Percentiles rank a stretch among this genome's conserved stretches.
phyloP scores from a whole-genome alignment of 2,888 invertebrate genomes.

The Cerastis rubricosa region DNA sequence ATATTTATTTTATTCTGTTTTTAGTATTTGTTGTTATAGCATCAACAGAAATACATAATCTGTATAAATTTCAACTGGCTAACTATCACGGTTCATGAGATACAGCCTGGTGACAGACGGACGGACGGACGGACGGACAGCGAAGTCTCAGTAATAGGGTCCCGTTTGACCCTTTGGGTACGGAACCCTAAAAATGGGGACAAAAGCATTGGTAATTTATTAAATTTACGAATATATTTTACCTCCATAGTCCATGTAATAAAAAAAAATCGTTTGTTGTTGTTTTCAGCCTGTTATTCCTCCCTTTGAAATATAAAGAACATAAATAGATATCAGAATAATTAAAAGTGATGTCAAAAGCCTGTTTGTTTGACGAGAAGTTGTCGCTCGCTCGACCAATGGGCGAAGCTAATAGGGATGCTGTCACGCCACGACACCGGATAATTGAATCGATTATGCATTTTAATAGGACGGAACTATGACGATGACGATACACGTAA shows the following conservation, averaged over 20 bases:
- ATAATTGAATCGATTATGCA: conserved; percentile 72
- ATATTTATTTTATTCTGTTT: too few relatives aligned
- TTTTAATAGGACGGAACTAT: conserved; percentile 70
- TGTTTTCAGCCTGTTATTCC: background rate
- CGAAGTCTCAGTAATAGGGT: too few relatives aligned
- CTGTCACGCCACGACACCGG: conserved; percentile 65
- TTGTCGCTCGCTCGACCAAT: conserved; percentile 17
- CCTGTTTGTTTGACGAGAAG: conserved; percentile 10
- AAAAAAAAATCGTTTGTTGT: background rate
- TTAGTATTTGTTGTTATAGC: too few relatives aligned
- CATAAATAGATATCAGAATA: background rate
- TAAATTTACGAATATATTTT: background rate
- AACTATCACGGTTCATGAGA: too few relatives aligned
- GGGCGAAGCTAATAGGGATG: conserved; percentile 42
- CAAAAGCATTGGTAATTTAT: background rate
- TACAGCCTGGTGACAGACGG: too few relatives aligned
- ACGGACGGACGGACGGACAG: too few relatives aligned
- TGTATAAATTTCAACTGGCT: too few relatives aligned
- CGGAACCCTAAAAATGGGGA: conserved; percentile 12
- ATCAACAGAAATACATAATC: too few relatives aligned
- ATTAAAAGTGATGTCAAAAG: conserved; percentile 26
- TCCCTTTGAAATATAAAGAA: background rate
- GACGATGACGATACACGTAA: conserved; percentile 54
- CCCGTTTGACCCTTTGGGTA: too few relatives aligned
- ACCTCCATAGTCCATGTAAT: background rate